Percentiles rank a stretch among this genome's conserved stretches.
Conservation (phyloP, 2,113 vertebrate genomes). For the Anoura caudifer region DNA sequence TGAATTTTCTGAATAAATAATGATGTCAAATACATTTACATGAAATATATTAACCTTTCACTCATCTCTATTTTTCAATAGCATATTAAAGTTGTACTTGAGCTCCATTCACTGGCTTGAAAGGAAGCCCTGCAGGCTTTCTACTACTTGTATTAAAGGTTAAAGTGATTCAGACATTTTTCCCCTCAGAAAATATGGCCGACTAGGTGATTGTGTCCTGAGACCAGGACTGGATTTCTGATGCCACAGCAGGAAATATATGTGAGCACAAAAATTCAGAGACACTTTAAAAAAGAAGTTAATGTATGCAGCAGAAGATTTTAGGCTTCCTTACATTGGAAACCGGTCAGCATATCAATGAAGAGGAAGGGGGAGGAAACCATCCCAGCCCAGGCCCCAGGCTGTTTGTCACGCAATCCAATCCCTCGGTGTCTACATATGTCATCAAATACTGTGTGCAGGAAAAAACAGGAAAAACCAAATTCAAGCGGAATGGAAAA, state of each 20-base stretch:
- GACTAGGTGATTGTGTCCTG: neutral
- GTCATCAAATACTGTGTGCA: neutral
- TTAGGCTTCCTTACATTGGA: conserved; percentile 33
- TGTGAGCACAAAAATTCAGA: conserved; percentile 13
- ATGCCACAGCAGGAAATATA: conserved; percentile 26
- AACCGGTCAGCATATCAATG: conserved; percentile 20
- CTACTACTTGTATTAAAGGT: conserved; percentile 43
- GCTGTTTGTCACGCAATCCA: neutral
- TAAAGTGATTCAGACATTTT: conserved; percentile 1
- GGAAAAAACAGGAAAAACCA: neutral
- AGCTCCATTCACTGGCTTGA: conserved; percentile 15
- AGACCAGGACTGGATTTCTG: conserved; percentile 18
- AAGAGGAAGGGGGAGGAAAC: neutral
- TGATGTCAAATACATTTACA: conserved; percentile 44
- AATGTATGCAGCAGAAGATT: neutral
- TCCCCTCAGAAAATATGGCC: neutral
- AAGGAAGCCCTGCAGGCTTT: conserved; percentile 32
- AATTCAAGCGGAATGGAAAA: neutral
- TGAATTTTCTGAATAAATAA: conserved; percentile 61
- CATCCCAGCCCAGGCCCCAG: neutral
- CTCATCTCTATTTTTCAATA: conserved; percentile 55
- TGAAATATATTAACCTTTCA: conserved; percentile 65
- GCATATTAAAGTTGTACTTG: conserved; percentile 52
- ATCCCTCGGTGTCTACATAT: neutral
- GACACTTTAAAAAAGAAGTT: conserved; percentile 27